Evolutionary conservation across 2,113 vertebrate species (phyloP), one percentile per base, ranked within the genome.

Genomic region (Grallaria varia): DNA sequence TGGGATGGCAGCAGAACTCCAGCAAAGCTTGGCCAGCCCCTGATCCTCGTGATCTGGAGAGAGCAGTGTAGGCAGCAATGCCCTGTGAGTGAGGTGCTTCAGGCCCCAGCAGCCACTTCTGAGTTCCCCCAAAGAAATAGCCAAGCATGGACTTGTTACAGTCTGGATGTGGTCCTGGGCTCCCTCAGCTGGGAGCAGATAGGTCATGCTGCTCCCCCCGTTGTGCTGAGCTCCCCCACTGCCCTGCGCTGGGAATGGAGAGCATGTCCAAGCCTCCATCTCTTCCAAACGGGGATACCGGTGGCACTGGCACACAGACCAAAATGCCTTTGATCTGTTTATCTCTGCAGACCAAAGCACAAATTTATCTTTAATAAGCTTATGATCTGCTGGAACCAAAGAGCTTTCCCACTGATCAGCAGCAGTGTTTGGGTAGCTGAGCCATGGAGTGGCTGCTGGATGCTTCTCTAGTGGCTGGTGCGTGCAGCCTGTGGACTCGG

Each of bases 401-500:
- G 64, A 67, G 55, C 90, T 85, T 95, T 93, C 55, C 35, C 0
- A 1, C 49, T 79, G 62, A 63, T 87, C 7, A 4, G 55, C 83
- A 92, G 73, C 28, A 21, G 69, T 66, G 47, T 69, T 64, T 76
- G 45, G 18, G 68, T 73, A 50, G 58, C 73, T 69, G 64, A 84
- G 47, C 49, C 0, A 0, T 14, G 83, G 37, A 66, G 67, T 13
- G 52, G 81, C 73, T 88, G 60, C 53, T 1, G 7, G 60, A 33
- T 72, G 53, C 17, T 53, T 88, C 80, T 76, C 53, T 10, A 81
- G 76, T 6, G 13, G 47, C 47, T 50, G 82, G 12, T 2, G 22
- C 39, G 47, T 59, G 56, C 23, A 12, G 42, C 1, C 4, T 27
- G 47, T 0, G 5, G 49, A 60, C 0, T 0, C 0, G 0, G 59